A percentile compares a stretch with the other conserved stretches of the same genome.
These are phyloP conservation scores for Trididemnum miniatum DNA, from an alignment of 23 tunicate genomes.

Conservation along the genomic window DNA sequence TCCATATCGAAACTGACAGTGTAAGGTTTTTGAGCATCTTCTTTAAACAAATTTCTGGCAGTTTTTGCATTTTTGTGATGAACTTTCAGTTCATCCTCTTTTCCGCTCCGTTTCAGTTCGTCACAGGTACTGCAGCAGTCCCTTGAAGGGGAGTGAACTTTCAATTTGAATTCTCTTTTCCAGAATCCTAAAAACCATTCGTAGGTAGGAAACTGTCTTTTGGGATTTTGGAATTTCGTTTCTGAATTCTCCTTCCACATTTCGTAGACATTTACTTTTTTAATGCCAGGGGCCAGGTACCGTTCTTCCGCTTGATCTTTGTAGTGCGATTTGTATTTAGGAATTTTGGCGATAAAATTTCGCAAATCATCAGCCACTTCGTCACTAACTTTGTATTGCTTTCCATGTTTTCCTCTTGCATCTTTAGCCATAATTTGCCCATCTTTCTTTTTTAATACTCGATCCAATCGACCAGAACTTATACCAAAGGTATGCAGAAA, in stretches of 20 bases:
- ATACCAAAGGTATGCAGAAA: not conserved
- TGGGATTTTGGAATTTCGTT: no score
- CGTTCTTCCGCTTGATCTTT: not conserved
- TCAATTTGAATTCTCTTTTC: not conserved
- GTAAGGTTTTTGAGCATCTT: no score
- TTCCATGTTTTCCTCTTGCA: not conserved
- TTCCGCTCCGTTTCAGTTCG: not conserved
- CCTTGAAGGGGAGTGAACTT: not conserved
- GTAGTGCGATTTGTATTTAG: not conserved
- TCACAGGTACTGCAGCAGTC: conserved; percentile 3
- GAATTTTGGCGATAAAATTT: not conserved
- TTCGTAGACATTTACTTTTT: no score
- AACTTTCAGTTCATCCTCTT: not conserved
- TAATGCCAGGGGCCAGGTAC: not conserved
- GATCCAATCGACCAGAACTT: not conserved
- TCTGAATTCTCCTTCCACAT: not conserved
- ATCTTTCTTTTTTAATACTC: not conserved
- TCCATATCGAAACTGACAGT: not conserved
- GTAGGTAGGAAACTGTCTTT: not conserved
- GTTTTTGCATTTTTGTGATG: not conserved
- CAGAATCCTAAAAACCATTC: conserved; percentile 16
- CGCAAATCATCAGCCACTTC: not conserved
- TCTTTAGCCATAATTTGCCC: not conserved
- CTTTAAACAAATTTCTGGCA: not conserved
- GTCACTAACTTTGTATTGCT: not conserved